These are phyloP conservation scores for Pteropus rufus DNA, from an alignment of 2,797 vertebrate species.

Conservation along the genomic window DNA sequence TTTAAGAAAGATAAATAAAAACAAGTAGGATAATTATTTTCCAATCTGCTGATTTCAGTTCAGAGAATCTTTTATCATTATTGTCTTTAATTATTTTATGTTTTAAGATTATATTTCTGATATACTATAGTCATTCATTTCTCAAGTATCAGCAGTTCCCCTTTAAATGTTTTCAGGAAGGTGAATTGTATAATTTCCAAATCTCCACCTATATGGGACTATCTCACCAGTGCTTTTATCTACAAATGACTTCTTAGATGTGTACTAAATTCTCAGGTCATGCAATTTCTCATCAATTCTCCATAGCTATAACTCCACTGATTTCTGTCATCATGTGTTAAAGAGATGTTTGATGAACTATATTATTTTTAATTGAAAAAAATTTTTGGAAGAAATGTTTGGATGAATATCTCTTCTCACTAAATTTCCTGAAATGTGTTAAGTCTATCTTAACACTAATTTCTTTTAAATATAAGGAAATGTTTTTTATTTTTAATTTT, in stretches of 20 bases:
- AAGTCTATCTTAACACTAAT: background rate
- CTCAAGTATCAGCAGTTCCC: background rate
- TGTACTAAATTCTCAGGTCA: background rate
- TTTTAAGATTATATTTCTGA: background rate
- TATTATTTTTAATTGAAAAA: background rate
- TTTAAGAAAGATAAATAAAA: too few species aligned
- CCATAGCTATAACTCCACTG: background rate
- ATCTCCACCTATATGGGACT: background rate
- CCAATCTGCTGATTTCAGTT: background rate
- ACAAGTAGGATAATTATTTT: background rate
- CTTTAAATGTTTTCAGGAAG: background rate
- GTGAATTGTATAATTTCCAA: background rate
- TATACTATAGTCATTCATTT: background rate
- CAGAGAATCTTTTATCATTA: background rate
- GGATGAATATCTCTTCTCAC: background rate
- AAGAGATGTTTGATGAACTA: background rate
- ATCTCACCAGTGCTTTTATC: background rate
- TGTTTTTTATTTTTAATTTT: background rate
- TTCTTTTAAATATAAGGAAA: background rate
- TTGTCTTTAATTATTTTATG: background rate
- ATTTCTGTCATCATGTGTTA: background rate
- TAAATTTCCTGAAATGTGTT: background rate
- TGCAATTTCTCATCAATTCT: background rate
- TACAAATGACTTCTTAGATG: background rate
- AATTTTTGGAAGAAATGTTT: background rate